These are phyloP conservation scores for Leptopilina boulardi DNA, from an alignment of 1,140 invertebrate species.

Conservation along the genomic window DNA sequence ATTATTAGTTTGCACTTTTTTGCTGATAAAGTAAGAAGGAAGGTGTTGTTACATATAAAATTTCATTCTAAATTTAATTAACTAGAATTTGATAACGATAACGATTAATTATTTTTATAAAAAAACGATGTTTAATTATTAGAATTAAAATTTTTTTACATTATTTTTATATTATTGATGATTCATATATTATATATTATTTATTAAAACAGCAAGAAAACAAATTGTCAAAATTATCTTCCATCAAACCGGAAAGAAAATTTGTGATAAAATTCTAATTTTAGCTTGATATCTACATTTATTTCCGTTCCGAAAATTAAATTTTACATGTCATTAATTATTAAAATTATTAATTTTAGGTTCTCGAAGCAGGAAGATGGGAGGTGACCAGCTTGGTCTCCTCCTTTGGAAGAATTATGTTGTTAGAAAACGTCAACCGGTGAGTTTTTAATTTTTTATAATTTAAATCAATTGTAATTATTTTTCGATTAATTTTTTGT, in stretches of 20 bases:
- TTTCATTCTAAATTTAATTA: background rate
- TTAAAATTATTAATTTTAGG: background rate
- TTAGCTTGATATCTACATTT: background rate
- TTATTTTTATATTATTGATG: no score
- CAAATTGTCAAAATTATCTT: background rate
- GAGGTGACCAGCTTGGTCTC: conserved; percentile 75
- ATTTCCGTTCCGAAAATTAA: background rate
- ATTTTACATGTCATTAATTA: background rate
- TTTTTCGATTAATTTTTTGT: background rate
- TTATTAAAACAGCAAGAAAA: background rate
- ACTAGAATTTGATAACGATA: background rate
- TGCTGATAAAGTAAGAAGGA: background rate
- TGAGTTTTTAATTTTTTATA: conserved; percentile 62
- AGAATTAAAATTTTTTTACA: no score
- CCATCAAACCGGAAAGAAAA: background rate
- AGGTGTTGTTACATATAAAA: background rate
- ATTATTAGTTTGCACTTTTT: conserved; percentile 4
- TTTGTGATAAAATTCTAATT: conserved; percentile 9
- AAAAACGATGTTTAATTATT: no score
- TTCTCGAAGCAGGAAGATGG: conserved; percentile 55
- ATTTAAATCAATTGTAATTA: background rate
- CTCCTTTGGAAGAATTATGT: conserved; percentile 81
- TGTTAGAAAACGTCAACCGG: conserved; percentile 77
- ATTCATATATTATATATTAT: no score
- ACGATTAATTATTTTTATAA: no score